Evolutionary conservation across 2,797 vertebrate genomes (phyloP).

Genomic region (Garrulus glandarius): DNA sequence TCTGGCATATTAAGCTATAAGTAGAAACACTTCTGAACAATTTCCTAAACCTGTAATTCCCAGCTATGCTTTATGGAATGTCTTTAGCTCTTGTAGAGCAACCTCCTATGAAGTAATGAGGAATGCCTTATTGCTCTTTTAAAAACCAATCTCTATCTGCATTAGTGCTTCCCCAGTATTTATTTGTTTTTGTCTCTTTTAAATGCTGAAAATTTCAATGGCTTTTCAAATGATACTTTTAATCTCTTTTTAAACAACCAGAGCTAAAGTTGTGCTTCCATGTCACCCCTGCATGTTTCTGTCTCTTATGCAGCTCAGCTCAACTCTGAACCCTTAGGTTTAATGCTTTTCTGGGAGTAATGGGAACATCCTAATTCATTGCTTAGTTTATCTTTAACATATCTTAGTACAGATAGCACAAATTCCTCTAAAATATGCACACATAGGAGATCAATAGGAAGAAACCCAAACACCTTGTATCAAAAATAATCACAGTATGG

Average conservation of each 20-base stretch:
- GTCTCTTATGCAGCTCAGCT: fast-evolving
- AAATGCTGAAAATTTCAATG: neutral
- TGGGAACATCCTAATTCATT: neutral
- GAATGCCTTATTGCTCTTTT: neutral
- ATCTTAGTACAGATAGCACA: neutral
- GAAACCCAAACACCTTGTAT: neutral
- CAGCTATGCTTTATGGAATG: neutral
- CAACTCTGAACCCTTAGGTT: neutral
- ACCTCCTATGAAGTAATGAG: neutral
- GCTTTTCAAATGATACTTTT: neutral
- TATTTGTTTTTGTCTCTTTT: neutral
- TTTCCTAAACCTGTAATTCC: conserved; percentile 10
- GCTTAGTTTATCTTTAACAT: neutral
- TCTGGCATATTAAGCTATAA: neutral
- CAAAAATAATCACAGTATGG: neutral
- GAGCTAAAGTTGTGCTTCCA: neutral
- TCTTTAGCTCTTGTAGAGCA: neutral
- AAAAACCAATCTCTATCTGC: neutral
- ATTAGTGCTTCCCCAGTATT: neutral
- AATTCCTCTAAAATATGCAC: neutral
- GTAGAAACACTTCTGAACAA: neutral
- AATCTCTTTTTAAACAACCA: neutral
- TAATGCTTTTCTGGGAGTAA: neutral
- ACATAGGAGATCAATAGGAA: neutral
- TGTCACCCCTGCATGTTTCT: neutral